Base-by-base conservation (phyloP, 1,140 invertebrate species). In the Drosophila miranda region DNA sequence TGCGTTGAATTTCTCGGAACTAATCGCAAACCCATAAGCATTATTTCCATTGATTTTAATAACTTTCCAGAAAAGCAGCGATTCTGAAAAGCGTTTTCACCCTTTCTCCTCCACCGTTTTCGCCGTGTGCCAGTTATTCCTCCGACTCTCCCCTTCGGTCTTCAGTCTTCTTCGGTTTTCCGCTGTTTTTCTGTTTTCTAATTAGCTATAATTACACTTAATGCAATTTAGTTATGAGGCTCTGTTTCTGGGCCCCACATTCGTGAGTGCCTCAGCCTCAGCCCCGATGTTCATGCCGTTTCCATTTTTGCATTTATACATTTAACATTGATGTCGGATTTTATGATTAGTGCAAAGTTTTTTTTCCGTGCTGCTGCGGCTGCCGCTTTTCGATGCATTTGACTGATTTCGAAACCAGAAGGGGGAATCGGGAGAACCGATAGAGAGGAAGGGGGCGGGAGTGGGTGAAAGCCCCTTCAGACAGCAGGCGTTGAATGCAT, bases 201-300 rank as follows among this genome's bases (percentile, higher is more conserved):
- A 87, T 87, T 87, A 87, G 82, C 82, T 88, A 83, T 87, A 87
- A 87, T 87, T 88, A 87, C 82, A 82, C 78, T 83, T 87, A 87
- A 87, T 87, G 78, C 82, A 87, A 87, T 87, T 88, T 87, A 78
- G 78, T 82, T 82, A 78, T 75, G 69, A 75, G 82, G 78, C 55
- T 86, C 57, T 81, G 64, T 75, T 84, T 74, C 54, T 67, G 34
- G 60, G 42, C 49, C 56, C 55, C 34, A 11, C 34, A 73, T 80
- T 84, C 67, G 72, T 86, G 76, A 63, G 61, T 72, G 67, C 62
- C 43, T 75, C 71, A 52, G 71, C 38, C 34, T 13, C 11, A 38
- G 34, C 34, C 34, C 48, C 45, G 54, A 21, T 59, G 71, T 75
- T 75, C 73, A 62, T 75, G 73, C 62, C 48, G 63, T 54, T 75